Percentiles rank a stretch among this genome's conserved stretches.
Conservation (phyloP, 2,113 vertebrate genomes). For the Lagopus muta region DNA sequence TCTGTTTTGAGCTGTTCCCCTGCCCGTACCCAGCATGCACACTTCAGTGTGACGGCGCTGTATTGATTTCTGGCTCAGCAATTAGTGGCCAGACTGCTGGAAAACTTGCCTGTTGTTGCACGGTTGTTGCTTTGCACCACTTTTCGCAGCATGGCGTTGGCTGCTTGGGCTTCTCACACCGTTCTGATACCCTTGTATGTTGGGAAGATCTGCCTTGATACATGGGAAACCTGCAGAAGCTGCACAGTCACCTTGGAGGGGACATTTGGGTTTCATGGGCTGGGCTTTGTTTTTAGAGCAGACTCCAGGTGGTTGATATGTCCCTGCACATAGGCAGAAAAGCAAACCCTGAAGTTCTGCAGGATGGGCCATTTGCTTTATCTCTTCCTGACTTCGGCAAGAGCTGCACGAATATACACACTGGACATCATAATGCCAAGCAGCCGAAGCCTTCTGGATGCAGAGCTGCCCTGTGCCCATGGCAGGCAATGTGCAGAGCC, state of each 20-base stretch:
- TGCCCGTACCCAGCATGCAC: rapidly evolving
- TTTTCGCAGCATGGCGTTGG: background rate
- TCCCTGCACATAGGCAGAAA: background rate
- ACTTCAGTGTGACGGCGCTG: rapidly evolving
- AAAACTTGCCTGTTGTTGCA: background rate
- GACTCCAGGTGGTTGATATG: background rate
- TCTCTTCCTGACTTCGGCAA: background rate
- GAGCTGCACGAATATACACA: background rate
- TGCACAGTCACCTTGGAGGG: background rate
- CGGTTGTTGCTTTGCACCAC: background rate
- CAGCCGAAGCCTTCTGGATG: background rate
- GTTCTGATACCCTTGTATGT: background rate
- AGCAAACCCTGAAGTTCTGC: background rate
- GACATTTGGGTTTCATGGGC: background rate
- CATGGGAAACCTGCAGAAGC: background rate
- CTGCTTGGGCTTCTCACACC: too few species aligned
- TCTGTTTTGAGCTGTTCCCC: background rate
- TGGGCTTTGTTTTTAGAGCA: background rate
- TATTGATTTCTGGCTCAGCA: background rate
- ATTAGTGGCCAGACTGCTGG: background rate
- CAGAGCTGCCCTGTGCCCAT: background rate
- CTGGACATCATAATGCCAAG: background rate
- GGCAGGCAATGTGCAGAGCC: background rate
- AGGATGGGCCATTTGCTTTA: background rate
- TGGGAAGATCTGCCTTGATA: background rate